phyloP scores from a whole-genome alignment of 1,140 invertebrate species.

The Neoseiulus cucumeris region DNA sequence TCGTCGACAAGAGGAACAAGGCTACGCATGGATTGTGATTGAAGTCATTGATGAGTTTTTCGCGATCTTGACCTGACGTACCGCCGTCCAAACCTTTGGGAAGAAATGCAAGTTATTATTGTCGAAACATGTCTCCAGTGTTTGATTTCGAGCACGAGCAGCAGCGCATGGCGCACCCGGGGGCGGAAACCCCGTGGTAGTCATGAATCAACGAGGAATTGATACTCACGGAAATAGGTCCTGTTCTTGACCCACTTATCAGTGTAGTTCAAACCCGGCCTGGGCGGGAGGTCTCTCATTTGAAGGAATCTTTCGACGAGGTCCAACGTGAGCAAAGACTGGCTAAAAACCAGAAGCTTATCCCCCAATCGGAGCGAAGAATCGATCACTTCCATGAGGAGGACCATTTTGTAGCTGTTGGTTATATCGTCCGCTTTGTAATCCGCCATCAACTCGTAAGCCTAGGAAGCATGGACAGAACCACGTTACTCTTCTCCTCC shows the following conservation, averaged over 20 bases:
- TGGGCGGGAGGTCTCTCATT: slow-evolving; percentile 50
- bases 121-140: slow-evolving; percentile 13
- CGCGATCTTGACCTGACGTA: slow-evolving; percentile 74
- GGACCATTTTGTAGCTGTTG: slow-evolving; percentile 82
- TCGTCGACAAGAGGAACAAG: slow-evolving; percentile 87
- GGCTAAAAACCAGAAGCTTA: slow-evolving; percentile 85
- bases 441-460: slow-evolving; percentile 58
- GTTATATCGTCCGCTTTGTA: slow-evolving; percentile 72
- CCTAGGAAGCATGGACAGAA: slow-evolving; percentile 33
- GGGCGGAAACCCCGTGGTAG: no score
- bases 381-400: slow-evolving; percentile 78
- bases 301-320: slow-evolving; percentile 89
- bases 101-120: slow-evolving; percentile 17
- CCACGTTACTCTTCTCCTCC: slow-evolving; percentile 17
- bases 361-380: slow-evolving; percentile 69
- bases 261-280: slow-evolving; percentile 25
- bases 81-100: slow-evolving; percentile 68
- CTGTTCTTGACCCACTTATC: slow-evolving; percentile 62
- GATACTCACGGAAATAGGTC: slow-evolving; percentile 68
- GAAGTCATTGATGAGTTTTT: slow-evolving; percentile 91
- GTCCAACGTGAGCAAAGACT: slow-evolving; percentile 84
- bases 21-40: slow-evolving; percentile 72
- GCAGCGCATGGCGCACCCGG: no score
- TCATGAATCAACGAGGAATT: slow-evolving; percentile 12
- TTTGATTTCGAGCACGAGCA: no score